These are phyloP conservation scores for Tychaedon coryphoeus DNA, from an alignment of 2,113 vertebrate species.

Conservation along the genomic window DNA sequence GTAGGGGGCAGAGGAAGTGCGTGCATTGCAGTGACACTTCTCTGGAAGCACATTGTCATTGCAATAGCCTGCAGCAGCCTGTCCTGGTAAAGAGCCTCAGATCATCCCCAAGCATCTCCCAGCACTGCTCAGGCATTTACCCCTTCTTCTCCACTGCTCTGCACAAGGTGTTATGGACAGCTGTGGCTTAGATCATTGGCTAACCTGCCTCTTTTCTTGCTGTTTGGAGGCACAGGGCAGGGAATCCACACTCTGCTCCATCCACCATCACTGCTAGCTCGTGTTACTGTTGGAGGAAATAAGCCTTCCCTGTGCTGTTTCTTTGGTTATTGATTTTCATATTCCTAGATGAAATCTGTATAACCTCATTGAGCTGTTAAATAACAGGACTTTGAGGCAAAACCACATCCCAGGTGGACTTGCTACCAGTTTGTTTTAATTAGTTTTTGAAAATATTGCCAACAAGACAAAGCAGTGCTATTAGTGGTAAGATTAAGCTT, in stretches of 20 bases:
- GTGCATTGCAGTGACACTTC: not conserved
- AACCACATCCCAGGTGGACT: not conserved
- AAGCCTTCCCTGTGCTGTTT: not conserved
- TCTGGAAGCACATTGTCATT: not conserved
- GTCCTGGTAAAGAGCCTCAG: not conserved
- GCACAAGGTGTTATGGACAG: not conserved
- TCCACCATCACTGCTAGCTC: not conserved
- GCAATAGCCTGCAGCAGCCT: not conserved
- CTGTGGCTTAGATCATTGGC: not conserved
- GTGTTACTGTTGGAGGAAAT: not conserved
- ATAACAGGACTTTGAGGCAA: not conserved
- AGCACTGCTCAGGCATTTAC: not conserved
- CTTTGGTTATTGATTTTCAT: not conserved
- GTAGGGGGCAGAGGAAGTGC: not conserved
- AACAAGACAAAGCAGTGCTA: not conserved
- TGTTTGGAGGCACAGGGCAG: not conserved
- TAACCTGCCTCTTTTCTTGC: not conserved
- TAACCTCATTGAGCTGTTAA: not conserved
- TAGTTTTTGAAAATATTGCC: not conserved
- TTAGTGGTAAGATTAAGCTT: not conserved
- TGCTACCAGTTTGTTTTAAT: not conserved
- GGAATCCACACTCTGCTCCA: not conserved
- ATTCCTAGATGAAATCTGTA: not conserved
- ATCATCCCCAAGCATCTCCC: not conserved
- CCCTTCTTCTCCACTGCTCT: not conserved